Conservation (phyloP, 2,888 invertebrate genomes). For the Aphidius colemani region DNA sequence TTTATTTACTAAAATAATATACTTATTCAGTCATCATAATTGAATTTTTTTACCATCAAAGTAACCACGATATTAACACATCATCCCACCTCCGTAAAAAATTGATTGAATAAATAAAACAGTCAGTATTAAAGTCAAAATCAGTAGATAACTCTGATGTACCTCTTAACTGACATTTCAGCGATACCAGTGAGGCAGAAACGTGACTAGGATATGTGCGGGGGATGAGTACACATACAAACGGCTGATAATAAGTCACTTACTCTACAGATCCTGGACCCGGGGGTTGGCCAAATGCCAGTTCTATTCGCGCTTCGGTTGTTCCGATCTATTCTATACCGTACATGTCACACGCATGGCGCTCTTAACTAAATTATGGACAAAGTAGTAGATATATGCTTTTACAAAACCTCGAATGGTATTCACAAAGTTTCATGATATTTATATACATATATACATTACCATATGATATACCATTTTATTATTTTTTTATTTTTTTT, state of each 20-base stretch:
- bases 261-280: slow-evolving; percentile 54
- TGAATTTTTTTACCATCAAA: too few relatives aligned
- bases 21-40: too few relatives aligned
- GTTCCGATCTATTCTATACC: slow-evolving; percentile 59
- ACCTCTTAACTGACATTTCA: too few relatives aligned
- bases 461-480: slow-evolving; percentile 9
- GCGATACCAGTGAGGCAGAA: background rate
- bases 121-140: too few relatives aligned
- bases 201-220: slow-evolving; percentile 20
- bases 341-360: slow-evolving; percentile 60
- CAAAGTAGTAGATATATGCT: slow-evolving; percentile 53
- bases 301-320: slow-evolving; percentile 60
- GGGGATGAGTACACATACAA: slow-evolving; percentile 47
- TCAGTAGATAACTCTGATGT: too few relatives aligned
- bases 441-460: slow-evolving; percentile 12
- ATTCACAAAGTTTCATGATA: slow-evolving; percentile 47
- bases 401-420: slow-evolving; percentile 40
- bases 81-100: too few relatives aligned
- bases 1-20: too few relatives aligned
- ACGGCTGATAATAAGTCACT: slow-evolving; percentile 60
- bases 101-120: too few relatives aligned
- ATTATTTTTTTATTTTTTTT: background rate
- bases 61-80: too few relatives aligned
- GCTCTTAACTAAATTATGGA: slow-evolving; percentile 61
- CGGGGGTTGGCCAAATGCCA: slow-evolving; percentile 57